A percentile compares a stretch with the other conserved stretches of the same genome.
These are phyloP conservation scores for Cyphomyrmex costatus DNA, from an alignment of 1,140 invertebrate genomes.

Conservation along the genomic window DNA sequence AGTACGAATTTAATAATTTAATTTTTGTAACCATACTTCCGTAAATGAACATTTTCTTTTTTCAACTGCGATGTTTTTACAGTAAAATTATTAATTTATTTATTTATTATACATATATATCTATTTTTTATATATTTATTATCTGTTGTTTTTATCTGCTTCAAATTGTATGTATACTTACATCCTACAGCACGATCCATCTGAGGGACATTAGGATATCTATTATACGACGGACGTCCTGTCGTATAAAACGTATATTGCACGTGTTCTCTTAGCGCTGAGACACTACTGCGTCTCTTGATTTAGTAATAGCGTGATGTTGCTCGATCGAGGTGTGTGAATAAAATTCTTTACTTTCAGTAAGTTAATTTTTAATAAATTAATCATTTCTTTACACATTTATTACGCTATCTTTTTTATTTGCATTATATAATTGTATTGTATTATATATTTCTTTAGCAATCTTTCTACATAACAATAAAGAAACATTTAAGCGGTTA, in stretches of 20 bases:
- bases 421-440: too few species aligned
- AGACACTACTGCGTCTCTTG: too few species aligned
- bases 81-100: slow-evolving; percentile 23
- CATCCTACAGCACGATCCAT: too few species aligned
- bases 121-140: background rate
- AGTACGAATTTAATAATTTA: background rate
- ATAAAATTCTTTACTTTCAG: background rate
- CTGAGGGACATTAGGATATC: too few species aligned
- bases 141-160: background rate
- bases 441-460: background rate
- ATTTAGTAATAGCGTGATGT: too few species aligned
- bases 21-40: background rate
- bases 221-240: too few species aligned
- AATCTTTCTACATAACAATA: background rate
- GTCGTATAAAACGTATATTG: too few species aligned
- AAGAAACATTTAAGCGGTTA: background rate
- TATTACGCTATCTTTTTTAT: background rate
- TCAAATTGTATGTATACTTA: background rate
- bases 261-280: too few species aligned
- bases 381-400: background rate
- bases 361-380: background rate
- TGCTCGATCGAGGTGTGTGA: too few species aligned
- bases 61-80: background rate
- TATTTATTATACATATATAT: background rate
- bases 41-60: background rate